Evolutionary conservation across 2,888 invertebrate species (phyloP).

Genomic region (Sisyra terminalis): DNA sequence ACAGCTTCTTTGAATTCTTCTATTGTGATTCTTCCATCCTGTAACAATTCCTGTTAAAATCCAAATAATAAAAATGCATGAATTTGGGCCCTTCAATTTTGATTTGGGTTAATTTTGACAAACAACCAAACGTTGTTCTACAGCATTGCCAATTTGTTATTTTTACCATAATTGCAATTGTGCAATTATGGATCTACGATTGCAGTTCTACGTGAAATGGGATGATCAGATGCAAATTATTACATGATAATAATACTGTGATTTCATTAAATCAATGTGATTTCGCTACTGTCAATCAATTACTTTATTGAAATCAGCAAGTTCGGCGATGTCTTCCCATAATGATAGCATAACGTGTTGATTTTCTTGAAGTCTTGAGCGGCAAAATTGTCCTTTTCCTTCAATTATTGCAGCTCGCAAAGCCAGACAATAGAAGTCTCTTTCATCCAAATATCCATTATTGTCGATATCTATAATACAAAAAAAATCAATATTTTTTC

Average conservation of each 20-base stretch:
- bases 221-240: not conserved
- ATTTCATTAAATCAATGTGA: not conserved
- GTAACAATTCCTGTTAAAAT: slow-evolving; percentile 17
- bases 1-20: slow-evolving; percentile 72
- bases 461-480: slow-evolving; percentile 58
- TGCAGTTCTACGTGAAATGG: not conserved
- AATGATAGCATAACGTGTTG: slow-evolving; percentile 68
- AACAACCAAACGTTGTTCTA: too few relatives aligned
- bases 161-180: too few relatives aligned
- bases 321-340: slow-evolving; percentile 73
- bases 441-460: slow-evolving; percentile 67
- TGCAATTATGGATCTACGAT: too few relatives aligned
- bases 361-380: slow-evolving; percentile 54
- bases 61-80: not conserved
- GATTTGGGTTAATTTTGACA: too few relatives aligned
- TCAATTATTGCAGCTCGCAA: slow-evolving; percentile 65
- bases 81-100: not conserved
- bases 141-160: too few relatives aligned
- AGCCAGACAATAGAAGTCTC: slow-evolving; percentile 71
- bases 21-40: slow-evolving; percentile 69
- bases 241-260: not conserved
- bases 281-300: slow-evolving; percentile 1
- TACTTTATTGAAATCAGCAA: slow-evolving; percentile 78
- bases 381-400: slow-evolving; percentile 66
- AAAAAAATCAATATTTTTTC: not conserved